Percentiles rank a stretch among this genome's conserved stretches.
Evolutionary conservation across 2,797 vertebrate species (phyloP).

Genomic region (Sebastes wilsoni): DNA sequence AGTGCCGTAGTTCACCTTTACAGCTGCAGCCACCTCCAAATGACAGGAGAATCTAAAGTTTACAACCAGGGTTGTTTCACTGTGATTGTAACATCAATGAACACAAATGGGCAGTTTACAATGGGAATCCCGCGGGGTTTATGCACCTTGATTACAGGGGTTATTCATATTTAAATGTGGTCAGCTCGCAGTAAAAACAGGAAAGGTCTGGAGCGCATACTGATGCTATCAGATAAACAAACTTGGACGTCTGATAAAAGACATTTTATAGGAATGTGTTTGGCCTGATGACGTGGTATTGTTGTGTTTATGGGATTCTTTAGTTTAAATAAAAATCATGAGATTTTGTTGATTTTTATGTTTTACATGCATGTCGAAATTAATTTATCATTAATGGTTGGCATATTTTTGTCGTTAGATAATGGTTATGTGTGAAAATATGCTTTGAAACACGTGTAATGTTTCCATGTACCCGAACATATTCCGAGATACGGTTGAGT

Average conservation of each 20-base stretch:
- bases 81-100: slow-evolving; percentile 28
- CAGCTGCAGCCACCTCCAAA: not conserved
- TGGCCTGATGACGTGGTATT: not conserved
- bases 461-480: slow-evolving; percentile 11
- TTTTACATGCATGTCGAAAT: not conserved
- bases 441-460: slow-evolving; percentile 19
- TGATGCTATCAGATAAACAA: slow-evolving; percentile 15
- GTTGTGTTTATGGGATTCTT: not conserved
- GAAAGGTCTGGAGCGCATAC: not conserved
- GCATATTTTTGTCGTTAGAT: not conserved
- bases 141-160: slow-evolving; percentile 31
- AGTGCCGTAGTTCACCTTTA: not conserved
- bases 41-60: slow-evolving; percentile 30
- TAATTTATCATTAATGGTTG: not conserved
- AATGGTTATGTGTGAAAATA: not conserved
- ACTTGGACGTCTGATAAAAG: not conserved
- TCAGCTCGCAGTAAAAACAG: slow-evolving; percentile 23
- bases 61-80: slow-evolving; percentile 30
- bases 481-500: slow-evolving; percentile 36
- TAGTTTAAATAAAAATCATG: not conserved
- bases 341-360: not conserved
- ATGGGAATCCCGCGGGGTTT: slow-evolving; percentile 15
- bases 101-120: slow-evolving; percentile 37
- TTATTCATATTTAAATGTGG: slow-evolving; percentile 54
- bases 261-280: not conserved